These are phyloP conservation scores for Diorhabda sublineata DNA, from an alignment of 1,140 invertebrate species.

Conservation along the genomic window DNA sequence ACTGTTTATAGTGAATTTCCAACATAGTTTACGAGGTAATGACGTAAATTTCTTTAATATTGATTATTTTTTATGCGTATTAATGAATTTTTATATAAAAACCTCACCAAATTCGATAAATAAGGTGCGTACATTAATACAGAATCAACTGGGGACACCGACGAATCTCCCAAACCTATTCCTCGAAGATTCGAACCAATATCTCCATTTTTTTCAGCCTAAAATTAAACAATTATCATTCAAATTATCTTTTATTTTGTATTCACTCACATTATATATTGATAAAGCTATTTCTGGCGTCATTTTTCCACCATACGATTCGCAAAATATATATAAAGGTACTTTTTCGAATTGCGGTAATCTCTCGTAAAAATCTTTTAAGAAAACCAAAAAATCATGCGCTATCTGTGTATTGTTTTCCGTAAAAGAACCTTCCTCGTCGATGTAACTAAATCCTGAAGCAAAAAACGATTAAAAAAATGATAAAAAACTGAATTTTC, in stretches of 20 bases:
- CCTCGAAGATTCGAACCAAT: slow-evolving; percentile 71
- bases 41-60: background rate
- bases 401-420: slow-evolving; percentile 71
- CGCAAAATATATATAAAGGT: slow-evolving; percentile 76
- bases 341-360: slow-evolving; percentile 64
- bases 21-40: background rate
- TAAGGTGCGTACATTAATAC: slow-evolving; percentile 76
- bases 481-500: too few species aligned
- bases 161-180: slow-evolving; percentile 77
- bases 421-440: slow-evolving; percentile 53
- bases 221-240: slow-evolving; percentile 16
- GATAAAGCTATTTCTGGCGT: slow-evolving; percentile 68
- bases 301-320: slow-evolving; percentile 93
- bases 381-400: slow-evolving; percentile 68
- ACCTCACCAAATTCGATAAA: slow-evolving; percentile 62
- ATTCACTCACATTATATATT: slow-evolving; percentile 55
- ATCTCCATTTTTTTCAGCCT: slow-evolving; percentile 61
- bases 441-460: slow-evolving; percentile 79
- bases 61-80: background rate
- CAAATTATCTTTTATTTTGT: background rate
- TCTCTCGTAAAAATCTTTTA: slow-evolving; percentile 59
- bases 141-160: slow-evolving; percentile 81
- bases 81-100: background rate
- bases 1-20: background rate
- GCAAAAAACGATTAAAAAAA: background rate